Evolutionary conservation across 2,888 invertebrate species (phyloP), one percentile per base, ranked within the genome.

Genomic region (Drosophila prostipennis): DNA sequence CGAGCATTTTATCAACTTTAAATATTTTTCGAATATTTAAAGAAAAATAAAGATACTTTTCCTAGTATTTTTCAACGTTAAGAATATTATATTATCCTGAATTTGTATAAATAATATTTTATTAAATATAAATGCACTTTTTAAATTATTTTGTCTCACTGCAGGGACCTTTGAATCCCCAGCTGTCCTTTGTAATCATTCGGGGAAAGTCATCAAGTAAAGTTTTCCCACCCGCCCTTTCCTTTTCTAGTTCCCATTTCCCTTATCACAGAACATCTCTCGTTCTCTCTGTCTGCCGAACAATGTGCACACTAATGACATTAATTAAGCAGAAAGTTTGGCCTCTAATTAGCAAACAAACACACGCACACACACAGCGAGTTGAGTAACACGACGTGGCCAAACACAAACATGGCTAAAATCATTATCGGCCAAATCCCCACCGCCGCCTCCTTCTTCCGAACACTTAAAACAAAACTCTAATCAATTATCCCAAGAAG

Each of bases 301-400:
- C 71, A 72, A 57, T 60, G 68, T 46, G 64, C 70, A 43, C 60
- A 52, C 74, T 76, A 85, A 87, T 84, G 85, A 85, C 82, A 87
- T 84, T 87, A 87, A 84, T 84, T 84, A 87, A 64, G 55, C 76
- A 79, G 70, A 77, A 87, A 82, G 75, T 84, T 80, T 74, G 74
- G 75, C 74, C 67, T 69, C 86, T 78, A 87, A 84, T 84, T 84
- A 80, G 80, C 82, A 61, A 72, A 63, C 64, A 61, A 71, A 55
- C 58, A 59, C 48, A 55, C 29, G 55, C 34, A 60, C 7, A 53
- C 11, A 16, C 14, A 3, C 19, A 0, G 5, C 6, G 26, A 26
- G 26, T 26, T 11, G 19, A 19, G 40, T 23, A 45, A 54, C 55
- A 53, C 43, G 36, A 49, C 34, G 42, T 37, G 60, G 32, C 40